Conservation (phyloP, 2,888 invertebrate genomes). For the Protodeltote pygarga region DNA sequence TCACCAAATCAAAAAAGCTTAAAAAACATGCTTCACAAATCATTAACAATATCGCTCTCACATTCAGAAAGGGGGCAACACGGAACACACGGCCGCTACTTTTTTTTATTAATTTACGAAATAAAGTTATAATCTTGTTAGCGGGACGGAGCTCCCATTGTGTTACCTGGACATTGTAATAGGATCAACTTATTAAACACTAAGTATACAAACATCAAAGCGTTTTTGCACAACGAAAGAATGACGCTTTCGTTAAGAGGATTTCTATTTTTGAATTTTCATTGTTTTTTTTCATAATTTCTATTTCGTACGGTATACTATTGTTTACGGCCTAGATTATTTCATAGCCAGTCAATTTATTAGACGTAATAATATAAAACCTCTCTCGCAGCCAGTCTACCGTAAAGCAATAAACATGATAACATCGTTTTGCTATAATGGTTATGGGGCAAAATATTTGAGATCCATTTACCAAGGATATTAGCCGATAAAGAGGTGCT, state of each 20-base stretch:
- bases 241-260: slow-evolving; percentile 78
- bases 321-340: slow-evolving; percentile 35
- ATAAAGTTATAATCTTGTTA: slow-evolving; percentile 87
- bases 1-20: slow-evolving; percentile 27
- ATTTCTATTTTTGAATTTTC: slow-evolving; percentile 62
- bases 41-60: slow-evolving; percentile 52
- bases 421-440: slow-evolving; percentile 73
- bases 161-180: slow-evolving; percentile 86
- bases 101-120: slow-evolving; percentile 86
- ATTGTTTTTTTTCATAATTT: slow-evolving; percentile 35
- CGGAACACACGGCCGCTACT: slow-evolving; percentile 70
- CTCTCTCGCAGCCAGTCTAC: slow-evolving; percentile 45
- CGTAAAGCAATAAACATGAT: slow-evolving; percentile 76
- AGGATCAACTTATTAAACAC: slow-evolving; percentile 87
- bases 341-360: slow-evolving; percentile 44
- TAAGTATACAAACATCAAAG: slow-evolving; percentile 86
- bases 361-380: slow-evolving; percentile 46
- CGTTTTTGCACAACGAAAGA: slow-evolving; percentile 73
- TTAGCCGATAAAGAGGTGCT: slow-evolving; percentile 86
- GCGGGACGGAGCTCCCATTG: slow-evolving; percentile 78
- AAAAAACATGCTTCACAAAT: slow-evolving; percentile 47
- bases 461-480: slow-evolving; percentile 84
- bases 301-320: slow-evolving; percentile 21
- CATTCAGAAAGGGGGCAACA: slow-evolving; percentile 53
- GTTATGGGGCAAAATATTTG: slow-evolving; percentile 81